Evolutionary conservation across 2,797 vertebrate genomes (phyloP), one percentile per base, ranked within the genome.

Genomic region (Melanotaenia maccullochi): DNA sequence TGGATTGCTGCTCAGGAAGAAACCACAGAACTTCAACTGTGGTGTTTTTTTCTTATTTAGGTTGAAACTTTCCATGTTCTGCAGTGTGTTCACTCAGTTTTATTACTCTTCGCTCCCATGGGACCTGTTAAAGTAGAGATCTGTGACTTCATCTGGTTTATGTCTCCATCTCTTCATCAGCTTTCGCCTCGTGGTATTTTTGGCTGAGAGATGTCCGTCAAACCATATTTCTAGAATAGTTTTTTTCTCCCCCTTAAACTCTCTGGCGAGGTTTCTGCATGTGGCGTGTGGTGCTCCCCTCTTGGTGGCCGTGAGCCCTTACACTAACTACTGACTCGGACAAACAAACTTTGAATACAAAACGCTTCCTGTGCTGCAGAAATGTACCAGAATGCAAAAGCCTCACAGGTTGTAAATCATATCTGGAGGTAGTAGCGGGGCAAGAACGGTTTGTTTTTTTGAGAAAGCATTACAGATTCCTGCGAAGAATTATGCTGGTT

Each of bases 11-110:
- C 57, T 76, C 16, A 16, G 14, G 57, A 57, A 78, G 35, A 80
- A 75, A 78, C 88, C 85, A 82, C 83, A 78, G 78, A 84, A 87
- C 85, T 88, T 81, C 68, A 75, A 76, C 79, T 86, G 82, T 79
- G 79, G 78, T 54, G 63, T 40, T 73, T 73, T 73, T 79, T 78
- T 82, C 60, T 71, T 60, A 68, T 78, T 73, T 52, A 32, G 71
- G 74, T 87, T 75, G 76, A 88, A 78, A 67, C 60, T 87, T 90
- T 91, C 85, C 89, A 87, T 87, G 89, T 88, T 88, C 80, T 11
- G 11, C 61, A 32, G 86, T 81, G 84, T 87, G 79, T 87, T 82
- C 79, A 36, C 76, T 87, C 81, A 70, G 62, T 75, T 91, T 87
- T 83, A 88, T 73, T 76, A 71, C 79, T 76, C 67, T 59, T 71